These are phyloP conservation scores for Lophius piscatorius DNA, from an alignment of 2,113 vertebrate genomes.

Conservation along the genomic window DNA sequence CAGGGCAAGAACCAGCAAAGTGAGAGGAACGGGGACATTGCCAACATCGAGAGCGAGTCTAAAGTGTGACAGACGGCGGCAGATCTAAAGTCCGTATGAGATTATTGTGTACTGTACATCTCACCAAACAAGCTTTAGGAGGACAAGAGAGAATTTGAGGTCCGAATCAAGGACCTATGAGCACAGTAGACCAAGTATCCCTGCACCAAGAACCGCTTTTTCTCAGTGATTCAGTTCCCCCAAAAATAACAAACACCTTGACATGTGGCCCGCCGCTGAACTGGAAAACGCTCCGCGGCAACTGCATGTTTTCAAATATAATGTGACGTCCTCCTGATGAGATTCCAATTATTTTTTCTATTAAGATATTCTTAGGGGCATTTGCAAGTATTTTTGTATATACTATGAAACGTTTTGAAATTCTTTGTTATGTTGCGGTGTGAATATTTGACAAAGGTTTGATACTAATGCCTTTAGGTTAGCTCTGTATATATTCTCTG, in stretches of 20 bases:
- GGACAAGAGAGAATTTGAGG: constrained; percentile 33
- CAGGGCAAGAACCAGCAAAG: constrained; percentile 78
- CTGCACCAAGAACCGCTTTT: constrained; percentile 44
- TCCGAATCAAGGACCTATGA: constrained; percentile 47
- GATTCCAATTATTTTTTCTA: constrained; percentile 83
- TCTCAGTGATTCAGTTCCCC: constrained; percentile 46
- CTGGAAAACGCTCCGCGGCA: constrained; percentile 51
- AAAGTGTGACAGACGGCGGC: constrained; percentile 78
- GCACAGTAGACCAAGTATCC: constrained; percentile 60
- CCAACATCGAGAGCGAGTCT: constrained; percentile 93
- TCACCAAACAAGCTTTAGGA: constrained; percentile 24
- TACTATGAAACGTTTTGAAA: constrained; percentile 68
- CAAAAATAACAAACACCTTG: constrained; percentile 32
- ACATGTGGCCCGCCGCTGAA: constrained; percentile 56
- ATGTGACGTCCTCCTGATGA: constrained; percentile 73
- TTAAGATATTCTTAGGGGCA: constrained; percentile 75
- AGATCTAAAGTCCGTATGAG: constrained; percentile 5
- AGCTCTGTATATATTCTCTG: constrained; percentile 90
- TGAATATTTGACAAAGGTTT: constrained; percentile 80
- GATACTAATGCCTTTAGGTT: constrained; percentile 76
- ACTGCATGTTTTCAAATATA: constrained; percentile 75
- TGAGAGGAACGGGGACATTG: constrained; percentile 92
- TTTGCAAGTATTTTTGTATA: constrained; percentile 85
- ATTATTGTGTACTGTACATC: constrained; percentile 20
- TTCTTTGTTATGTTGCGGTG: constrained; percentile 73